phyloP scores from a whole-genome alignment of 1,140 invertebrate genomes.

The Ooceraea biroi region DNA sequence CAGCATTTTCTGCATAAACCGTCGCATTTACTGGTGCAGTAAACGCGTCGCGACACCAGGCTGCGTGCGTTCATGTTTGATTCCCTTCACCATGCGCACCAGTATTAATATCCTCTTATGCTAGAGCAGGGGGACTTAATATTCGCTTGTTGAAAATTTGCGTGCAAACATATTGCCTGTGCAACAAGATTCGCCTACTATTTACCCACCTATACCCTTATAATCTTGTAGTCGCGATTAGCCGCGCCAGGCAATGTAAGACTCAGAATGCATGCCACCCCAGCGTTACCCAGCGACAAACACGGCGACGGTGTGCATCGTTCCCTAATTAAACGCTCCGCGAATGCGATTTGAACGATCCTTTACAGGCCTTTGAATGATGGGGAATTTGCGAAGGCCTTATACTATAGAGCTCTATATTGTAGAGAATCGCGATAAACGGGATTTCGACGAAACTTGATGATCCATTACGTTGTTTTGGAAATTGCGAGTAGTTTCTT shows the following conservation, averaged over 20 bases:
- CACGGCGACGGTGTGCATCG: not conserved
- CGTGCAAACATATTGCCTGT: not conserved
- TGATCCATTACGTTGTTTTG: not conserved
- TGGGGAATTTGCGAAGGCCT: not conserved
- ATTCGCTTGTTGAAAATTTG: not conserved
- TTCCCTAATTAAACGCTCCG: slow-evolving; percentile 52
- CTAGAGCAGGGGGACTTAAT: not conserved
- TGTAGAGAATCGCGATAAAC: not conserved
- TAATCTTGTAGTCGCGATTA: slow-evolving; percentile 29
- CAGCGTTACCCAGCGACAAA: not conserved
- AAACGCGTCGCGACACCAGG: not conserved
- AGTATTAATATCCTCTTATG: slow-evolving; percentile 9
- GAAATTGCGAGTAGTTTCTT: not conserved
- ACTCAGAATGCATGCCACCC: not conserved
- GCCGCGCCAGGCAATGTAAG: not conserved
- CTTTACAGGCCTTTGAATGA: not conserved
- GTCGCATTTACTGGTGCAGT: not conserved
- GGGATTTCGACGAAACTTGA: not conserved
- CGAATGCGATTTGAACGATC: slow-evolving; percentile 25
- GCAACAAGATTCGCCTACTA: slow-evolving; percentile 31
- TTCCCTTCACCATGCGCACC: not conserved
- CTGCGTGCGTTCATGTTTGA: not conserved
- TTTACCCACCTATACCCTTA: slow-evolving; percentile 8
- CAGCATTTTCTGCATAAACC: not conserved
- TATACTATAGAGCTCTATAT: not conserved